Conservation (phyloP, 2,888 invertebrate genomes). For the Melanostoma mellinum region DNA sequence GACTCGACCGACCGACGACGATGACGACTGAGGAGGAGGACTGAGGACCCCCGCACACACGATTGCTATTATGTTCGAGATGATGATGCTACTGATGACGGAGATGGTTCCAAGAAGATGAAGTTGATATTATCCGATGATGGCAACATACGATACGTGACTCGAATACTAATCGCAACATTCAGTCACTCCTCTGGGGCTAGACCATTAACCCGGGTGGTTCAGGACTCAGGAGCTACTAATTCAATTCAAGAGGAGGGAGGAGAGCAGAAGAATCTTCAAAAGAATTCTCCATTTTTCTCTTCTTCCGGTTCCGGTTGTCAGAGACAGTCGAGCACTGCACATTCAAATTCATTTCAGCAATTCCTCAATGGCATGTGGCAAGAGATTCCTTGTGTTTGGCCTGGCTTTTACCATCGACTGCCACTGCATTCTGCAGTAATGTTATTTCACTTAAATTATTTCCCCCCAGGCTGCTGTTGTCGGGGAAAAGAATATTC, state of each 20-base stretch:
- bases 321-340: background rate
- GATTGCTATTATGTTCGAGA: slow-evolving; percentile 35
- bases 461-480: slow-evolving; percentile 13
- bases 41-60: slow-evolving; percentile 16
- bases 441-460: slow-evolving; percentile 57
- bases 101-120: slow-evolving; percentile 37
- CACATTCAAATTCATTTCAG: slow-evolving; percentile 58
- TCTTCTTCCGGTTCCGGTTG: background rate
- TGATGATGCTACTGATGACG: slow-evolving; percentile 44
- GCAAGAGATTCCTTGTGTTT: slow-evolving; percentile 17
- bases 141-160: slow-evolving; percentile 62
- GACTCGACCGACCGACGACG: slow-evolving; percentile 18
- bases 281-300: slow-evolving; percentile 27
- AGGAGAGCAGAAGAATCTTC: slow-evolving; percentile 11
- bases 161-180: slow-evolving; percentile 59
- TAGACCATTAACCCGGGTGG: background rate
- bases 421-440: slow-evolving; percentile 52
- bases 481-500: slow-evolving; percentile 22
- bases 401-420: slow-evolving; percentile 29
- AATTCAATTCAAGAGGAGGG: slow-evolving; percentile 50
- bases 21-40: background rate
- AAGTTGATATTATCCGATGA: slow-evolving; percentile 56
- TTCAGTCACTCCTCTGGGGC: slow-evolving; percentile 19
- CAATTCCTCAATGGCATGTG: slow-evolving; percentile 36
- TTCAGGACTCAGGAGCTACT: slow-evolving; percentile 25